Evolutionary conservation across 2,113 vertebrate genomes (phyloP).

Genomic region (Kryptolebias marmoratus): DNA sequence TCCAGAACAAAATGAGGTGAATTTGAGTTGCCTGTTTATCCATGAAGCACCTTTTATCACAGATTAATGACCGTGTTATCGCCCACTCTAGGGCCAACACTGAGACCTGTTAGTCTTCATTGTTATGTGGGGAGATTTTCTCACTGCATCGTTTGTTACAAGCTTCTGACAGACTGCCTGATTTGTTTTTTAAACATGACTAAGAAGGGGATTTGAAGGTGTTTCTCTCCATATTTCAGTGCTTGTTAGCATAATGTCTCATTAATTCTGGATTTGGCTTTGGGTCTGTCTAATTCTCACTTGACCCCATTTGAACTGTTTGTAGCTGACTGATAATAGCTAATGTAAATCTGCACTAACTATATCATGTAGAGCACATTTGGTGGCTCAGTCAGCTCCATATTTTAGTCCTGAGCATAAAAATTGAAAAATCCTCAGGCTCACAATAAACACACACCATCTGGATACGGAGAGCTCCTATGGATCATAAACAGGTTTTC

Average conservation of each 20-base stretch:
- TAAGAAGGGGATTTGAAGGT: background rate
- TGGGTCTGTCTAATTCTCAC: background rate
- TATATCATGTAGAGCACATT: background rate
- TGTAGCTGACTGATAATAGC: background rate
- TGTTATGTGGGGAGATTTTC: background rate
- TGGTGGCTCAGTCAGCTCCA: background rate
- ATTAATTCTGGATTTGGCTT: slow-evolving; percentile 24
- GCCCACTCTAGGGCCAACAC: background rate
- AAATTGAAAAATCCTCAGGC: slow-evolving; percentile 12
- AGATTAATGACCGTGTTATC: background rate
- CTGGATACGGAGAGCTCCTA: background rate
- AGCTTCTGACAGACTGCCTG: background rate
- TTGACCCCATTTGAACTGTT: slow-evolving; percentile 37
- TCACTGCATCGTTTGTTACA: background rate
- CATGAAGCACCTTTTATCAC: background rate
- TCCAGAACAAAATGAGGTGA: no score
- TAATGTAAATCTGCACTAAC: slow-evolving; percentile 6
- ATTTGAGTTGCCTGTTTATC: background rate
- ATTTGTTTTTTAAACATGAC: background rate
- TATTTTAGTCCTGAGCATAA: background rate
- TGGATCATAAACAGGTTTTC: slow-evolving; percentile 5
- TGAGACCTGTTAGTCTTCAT: no score
- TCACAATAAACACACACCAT: slow-evolving; percentile 10
- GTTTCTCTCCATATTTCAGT: slow-evolving; percentile 12
- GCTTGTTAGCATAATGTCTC: slow-evolving; percentile 30